Conservation (phyloP, 2,113 vertebrate species). For the Cyprinus carpio region DNA sequence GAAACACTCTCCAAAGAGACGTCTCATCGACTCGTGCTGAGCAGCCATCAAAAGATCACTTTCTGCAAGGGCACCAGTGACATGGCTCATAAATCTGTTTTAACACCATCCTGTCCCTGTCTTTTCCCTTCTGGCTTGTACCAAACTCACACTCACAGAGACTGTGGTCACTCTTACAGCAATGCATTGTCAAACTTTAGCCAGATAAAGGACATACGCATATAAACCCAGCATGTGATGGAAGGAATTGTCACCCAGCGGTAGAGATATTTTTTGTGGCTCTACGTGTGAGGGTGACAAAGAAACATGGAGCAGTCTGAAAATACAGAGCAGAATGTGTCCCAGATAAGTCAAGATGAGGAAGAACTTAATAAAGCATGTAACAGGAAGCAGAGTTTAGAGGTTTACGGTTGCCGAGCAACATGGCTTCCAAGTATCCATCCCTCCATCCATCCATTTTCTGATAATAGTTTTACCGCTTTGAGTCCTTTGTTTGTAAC, state of each 20-base stretch:
- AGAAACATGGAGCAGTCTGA: neutral
- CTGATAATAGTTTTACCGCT: neutral
- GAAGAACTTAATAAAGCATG: neutral
- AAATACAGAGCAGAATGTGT: neutral
- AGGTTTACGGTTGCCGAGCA: neutral
- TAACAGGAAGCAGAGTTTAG: neutral
- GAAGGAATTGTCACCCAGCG: neutral
- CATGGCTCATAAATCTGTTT: conserved; percentile 27
- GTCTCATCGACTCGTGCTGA: conserved; percentile 43
- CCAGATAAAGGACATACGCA: neutral
- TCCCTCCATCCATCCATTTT: neutral
- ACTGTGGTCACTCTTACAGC: too few relatives aligned
- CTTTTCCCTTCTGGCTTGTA: neutral
- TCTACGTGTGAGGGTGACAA: neutral
- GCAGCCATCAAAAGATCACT: conserved; percentile 46
- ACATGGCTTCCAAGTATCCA: neutral
- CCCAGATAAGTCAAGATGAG: neutral
- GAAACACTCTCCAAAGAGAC: conserved; percentile 29
- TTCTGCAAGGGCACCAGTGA: conserved; percentile 35
- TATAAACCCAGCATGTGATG: neutral
- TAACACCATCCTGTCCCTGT: neutral
- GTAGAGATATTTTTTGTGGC: neutral
- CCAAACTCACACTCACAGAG: neutral
- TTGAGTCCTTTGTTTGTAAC: neutral
- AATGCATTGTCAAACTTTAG: neutral